Conservation (phyloP, 2,888 invertebrate species). For the Amblyteles armatorius region DNA sequence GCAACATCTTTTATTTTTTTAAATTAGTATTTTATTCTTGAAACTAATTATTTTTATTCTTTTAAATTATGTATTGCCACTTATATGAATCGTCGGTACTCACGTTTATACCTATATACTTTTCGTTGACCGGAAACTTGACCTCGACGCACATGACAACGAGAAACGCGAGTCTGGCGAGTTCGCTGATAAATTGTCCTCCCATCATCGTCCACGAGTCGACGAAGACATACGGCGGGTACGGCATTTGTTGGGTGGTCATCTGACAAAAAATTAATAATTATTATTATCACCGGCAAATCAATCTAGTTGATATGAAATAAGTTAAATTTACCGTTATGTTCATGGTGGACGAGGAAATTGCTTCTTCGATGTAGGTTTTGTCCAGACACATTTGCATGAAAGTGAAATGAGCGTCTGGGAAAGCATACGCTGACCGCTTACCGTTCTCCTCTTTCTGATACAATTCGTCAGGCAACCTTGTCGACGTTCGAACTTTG, state of each 20-base stretch:
- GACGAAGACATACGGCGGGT: conserved; percentile 78
- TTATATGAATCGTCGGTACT: conserved; percentile 60
- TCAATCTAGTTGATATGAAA: neutral
- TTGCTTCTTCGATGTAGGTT: conserved; percentile 73
- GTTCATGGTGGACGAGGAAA: conserved; percentile 38
- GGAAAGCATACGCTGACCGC: conserved; percentile 41
- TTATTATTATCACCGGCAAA: conserved; percentile 12
- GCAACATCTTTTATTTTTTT: too few species aligned
- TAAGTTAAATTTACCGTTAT: conserved; percentile 18
- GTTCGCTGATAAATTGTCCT: conserved; percentile 72
- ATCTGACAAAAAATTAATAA: conserved; percentile 70
- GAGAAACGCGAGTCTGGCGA: conserved; percentile 79
- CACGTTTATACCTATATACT: conserved; percentile 82
- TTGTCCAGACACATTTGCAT: conserved; percentile 80
- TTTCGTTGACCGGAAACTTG: conserved; percentile 79
- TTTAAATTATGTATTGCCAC: neutral
- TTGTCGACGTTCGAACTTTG: conserved; percentile 72
- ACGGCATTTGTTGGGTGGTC: conserved; percentile 81
- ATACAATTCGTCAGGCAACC: conserved; percentile 71
- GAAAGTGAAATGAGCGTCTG: conserved; percentile 73
- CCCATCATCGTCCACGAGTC: conserved; percentile 71
- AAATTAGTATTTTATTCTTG: too few species aligned
- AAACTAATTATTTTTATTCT: too few species aligned
- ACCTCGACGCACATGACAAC: conserved; percentile 80
- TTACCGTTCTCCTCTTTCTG: conserved; percentile 56